These are phyloP conservation scores for Zaprionus ornatus DNA, from an alignment of 1,140 invertebrate species.

Conservation along the genomic window DNA sequence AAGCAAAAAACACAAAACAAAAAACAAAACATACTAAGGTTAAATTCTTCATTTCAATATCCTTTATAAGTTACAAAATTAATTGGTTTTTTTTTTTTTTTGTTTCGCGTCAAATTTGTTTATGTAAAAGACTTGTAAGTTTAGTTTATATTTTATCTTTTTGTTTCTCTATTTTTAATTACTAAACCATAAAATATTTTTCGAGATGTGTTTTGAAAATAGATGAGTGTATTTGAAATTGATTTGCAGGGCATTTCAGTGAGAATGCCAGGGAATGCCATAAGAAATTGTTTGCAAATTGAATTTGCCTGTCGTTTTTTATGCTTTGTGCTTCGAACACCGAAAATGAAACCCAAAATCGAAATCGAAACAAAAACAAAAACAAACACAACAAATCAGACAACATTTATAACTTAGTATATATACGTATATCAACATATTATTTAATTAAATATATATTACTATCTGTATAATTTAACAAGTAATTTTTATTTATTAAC, in stretches of 20 bases:
- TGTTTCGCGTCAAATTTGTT: neutral
- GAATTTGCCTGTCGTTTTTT: conserved; percentile 47
- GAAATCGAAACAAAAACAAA: conserved; percentile 9
- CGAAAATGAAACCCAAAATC: conserved; percentile 10
- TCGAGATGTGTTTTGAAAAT: neutral
- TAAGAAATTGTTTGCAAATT: conserved; percentile 37
- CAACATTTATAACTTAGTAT: conserved; percentile 25
- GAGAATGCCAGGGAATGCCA: conserved; percentile 19
- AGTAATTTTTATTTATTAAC: conserved; percentile 52
- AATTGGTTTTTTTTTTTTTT: neutral
- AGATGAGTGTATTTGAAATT: conserved; percentile 44
- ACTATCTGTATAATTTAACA: conserved; percentile 45
- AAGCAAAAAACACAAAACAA: conserved; percentile 13
- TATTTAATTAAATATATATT: conserved; percentile 28
- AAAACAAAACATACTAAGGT: conserved; percentile 25
- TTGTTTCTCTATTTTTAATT: neutral
- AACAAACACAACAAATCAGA: conserved; percentile 27
- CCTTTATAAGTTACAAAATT: neutral
- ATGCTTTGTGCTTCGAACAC: conserved; percentile 43
- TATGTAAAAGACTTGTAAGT: neutral
- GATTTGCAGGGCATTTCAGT: conserved; percentile 47
- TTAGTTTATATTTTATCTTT: neutral
- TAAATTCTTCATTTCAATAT: neutral
- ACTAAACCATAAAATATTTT: neutral
- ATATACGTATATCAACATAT: conserved; percentile 26